Evolutionary conservation across 2,797 vertebrate genomes (phyloP), one percentile per base, ranked within the genome.

Genomic region (Enteromius mattozi): DNA sequence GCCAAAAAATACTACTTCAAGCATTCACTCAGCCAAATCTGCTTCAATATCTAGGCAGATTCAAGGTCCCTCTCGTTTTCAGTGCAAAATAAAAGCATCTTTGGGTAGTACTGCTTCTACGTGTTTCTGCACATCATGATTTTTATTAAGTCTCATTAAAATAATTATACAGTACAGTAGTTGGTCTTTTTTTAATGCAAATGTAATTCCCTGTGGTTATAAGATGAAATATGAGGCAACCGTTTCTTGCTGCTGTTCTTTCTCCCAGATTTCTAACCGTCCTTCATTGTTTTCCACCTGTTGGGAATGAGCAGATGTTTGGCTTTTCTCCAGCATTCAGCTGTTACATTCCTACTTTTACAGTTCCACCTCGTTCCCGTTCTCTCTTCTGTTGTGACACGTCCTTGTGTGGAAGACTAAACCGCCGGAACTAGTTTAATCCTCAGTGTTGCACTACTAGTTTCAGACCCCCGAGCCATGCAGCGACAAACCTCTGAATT

Each of bases 391-490:
- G 59, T 83, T 54, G 21, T 40, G 61, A 76, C 61, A 65, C n/a
- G 56, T 51, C 21, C 24, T 47, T 6, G 13, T 82, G 37, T 81
- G 40, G 37, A n/a, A 61, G 24, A 47, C 24, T 6, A 45, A 79
- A 79, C 61, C 17, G 19, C 42, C 27, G 35, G 42, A 79, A 49
- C 59, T 47, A 77, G 75, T 77, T 61, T 61, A 77, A 77, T 24
- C 13, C n/a, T 10, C 47, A 35, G 17, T 14, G 49, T 17, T 42
- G 21, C 4, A 0, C 51, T 27, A 6, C 35, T 40, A 3, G 75
- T 42, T 77, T 42, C n/a, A 61, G 75, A 61, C 54, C 75, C n/a
- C 12, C 35, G 9, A 77, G 54, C 35, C 51, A 40, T 35, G 17
- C 6, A 14, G 3, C 27, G 12, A 10, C 33, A 1, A 76, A 40